These are phyloP conservation scores for Pocillopora meandrina DNA, from an alignment of 92 coral and sea anemone species.

Conservation along the genomic window DNA sequence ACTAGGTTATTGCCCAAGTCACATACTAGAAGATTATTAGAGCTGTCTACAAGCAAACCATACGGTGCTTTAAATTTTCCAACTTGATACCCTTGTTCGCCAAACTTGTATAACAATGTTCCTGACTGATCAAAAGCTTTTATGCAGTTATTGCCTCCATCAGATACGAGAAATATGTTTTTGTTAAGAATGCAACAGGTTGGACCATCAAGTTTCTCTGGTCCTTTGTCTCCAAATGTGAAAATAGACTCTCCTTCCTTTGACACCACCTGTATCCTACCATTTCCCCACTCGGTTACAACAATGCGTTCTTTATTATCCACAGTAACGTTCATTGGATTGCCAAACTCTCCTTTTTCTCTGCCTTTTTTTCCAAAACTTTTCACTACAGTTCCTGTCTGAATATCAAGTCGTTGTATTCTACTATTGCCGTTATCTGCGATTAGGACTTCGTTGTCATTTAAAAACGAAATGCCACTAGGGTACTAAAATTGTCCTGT, in stretches of 20 bases:
- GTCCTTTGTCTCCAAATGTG: background rate
- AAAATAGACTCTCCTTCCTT: background rate
- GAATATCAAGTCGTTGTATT: slow-evolving; percentile 1
- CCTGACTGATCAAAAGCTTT: background rate
- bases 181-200: background rate
- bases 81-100: too few relatives aligned
- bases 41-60: too few relatives aligned
- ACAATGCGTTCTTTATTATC: slow-evolving; percentile 6
- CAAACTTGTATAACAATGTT: background rate
- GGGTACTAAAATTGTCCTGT: background rate
- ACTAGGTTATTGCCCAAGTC: too few relatives aligned
- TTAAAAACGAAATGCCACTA: background rate
- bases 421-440: background rate
- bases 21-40: too few relatives aligned
- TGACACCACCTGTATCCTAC: slow-evolving; percentile 3
- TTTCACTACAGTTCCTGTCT: slow-evolving; percentile 13
- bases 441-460: background rate
- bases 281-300: background rate
- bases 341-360: background rate
- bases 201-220: background rate
- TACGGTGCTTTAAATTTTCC: too few relatives aligned
- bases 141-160: background rate
- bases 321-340: background rate
- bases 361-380: background rate
- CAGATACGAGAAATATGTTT: slow-evolving; percentile 2